phyloP scores from a whole-genome alignment of 2,888 invertebrate species.

The Ernsta delagoae region DNA sequence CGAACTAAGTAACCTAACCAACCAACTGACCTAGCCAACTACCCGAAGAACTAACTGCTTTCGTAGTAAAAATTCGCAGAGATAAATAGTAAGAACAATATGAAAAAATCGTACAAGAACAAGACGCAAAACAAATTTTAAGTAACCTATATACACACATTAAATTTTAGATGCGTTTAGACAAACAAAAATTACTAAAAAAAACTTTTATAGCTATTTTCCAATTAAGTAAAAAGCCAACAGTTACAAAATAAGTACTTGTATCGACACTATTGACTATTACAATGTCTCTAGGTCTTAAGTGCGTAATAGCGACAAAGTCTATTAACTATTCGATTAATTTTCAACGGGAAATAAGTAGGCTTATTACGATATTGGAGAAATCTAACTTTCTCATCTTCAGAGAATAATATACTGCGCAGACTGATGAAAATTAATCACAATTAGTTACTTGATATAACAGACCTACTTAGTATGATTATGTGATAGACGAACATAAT shows the following conservation, averaged over 20 bases:
- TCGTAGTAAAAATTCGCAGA: too few relatives aligned
- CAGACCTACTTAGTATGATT: constrained; percentile 11
- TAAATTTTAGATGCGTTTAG: too few relatives aligned
- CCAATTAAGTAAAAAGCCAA: too few relatives aligned
- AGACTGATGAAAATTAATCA: constrained; percentile 15
- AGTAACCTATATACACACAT: too few relatives aligned
- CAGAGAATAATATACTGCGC: constrained; percentile 1
- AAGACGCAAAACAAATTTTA: too few relatives aligned
- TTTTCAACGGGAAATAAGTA: constrained; percentile 32
- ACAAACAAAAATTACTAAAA: too few relatives aligned
- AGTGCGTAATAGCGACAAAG: neutral
- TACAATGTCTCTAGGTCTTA: neutral
- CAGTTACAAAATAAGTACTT: neutral
- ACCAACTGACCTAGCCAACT: too few relatives aligned
- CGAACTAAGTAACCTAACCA: too few relatives aligned
- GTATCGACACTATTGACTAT: neutral
- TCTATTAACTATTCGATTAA: constrained; percentile 33
- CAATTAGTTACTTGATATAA: constrained; percentile 23
- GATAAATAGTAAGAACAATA: too few relatives aligned
- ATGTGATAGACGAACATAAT: constrained; percentile 4
- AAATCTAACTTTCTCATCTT: constrained; percentile 31
- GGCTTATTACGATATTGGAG: constrained; percentile 35
- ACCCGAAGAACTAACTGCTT: too few relatives aligned
- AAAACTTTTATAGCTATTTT: too few relatives aligned
- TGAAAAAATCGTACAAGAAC: too few relatives aligned